Percentiles rank a stretch among this genome's conserved stretches.
These are phyloP conservation scores for Chlorospingus flavigularis DNA, from an alignment of 2,797 vertebrate genomes.

Conservation along the genomic window DNA sequence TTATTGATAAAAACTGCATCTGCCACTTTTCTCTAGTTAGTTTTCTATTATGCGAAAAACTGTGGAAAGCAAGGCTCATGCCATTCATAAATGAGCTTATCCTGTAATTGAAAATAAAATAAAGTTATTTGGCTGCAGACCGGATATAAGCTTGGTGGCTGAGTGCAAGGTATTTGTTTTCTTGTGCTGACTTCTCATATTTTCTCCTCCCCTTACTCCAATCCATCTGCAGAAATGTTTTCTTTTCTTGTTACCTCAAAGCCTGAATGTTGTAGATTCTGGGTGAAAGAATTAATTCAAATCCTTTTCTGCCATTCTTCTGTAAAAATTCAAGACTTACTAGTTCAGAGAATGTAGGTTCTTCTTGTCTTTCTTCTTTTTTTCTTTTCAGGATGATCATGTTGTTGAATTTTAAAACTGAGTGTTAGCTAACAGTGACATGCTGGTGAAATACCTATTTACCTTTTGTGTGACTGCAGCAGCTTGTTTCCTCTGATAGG, in stretches of 20 bases:
- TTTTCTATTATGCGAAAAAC: conserved; percentile 2
- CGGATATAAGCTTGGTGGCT: neutral
- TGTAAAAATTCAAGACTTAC: conserved; percentile 46
- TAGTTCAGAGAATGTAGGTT: conserved; percentile 19
- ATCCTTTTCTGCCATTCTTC: conserved; percentile 34
- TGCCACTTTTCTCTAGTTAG: conserved; percentile 34
- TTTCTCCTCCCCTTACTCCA: neutral
- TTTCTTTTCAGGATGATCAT: neutral
- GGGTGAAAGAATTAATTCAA: conserved; percentile 63
- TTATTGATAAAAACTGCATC: neutral
- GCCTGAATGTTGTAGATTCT: conserved; percentile 39
- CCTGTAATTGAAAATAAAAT: conserved; percentile 36
- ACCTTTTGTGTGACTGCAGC: neutral
- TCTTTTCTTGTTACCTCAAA: conserved; percentile 46
- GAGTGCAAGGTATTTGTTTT: neutral
- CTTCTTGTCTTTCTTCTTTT: neutral
- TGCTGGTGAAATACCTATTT: conserved; percentile 25
- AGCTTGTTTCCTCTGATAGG: conserved; percentile 18
- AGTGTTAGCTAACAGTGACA: neutral
- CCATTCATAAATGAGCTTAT: conserved; percentile 2
- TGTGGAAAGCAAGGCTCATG: neutral
- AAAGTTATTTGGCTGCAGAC: neutral
- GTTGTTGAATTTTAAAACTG: conserved; percentile 9
- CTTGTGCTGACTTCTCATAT: neutral
- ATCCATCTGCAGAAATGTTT: neutral